Evolutionary conservation across 2,113 vertebrate genomes (phyloP), one percentile per base, ranked within the genome.

Genomic region (Atherinomorus stipes): DNA sequence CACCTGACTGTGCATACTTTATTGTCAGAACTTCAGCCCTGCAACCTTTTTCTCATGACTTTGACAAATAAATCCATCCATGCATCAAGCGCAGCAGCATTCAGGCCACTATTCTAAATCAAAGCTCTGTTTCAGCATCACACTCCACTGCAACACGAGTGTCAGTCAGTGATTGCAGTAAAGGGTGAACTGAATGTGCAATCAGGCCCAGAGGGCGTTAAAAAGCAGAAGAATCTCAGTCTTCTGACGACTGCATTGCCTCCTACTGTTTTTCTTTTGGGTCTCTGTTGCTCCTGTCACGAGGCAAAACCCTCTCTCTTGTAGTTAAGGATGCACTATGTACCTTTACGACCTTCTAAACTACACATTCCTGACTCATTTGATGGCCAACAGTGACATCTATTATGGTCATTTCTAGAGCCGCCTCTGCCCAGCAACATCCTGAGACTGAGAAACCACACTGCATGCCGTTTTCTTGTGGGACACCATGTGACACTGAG

Each of bases 1-100:
- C 50, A 9, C 34, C 5, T 80, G 52, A 68, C 50, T 45, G 51
- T 7, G 10, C 70, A 71, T 79, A 59, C 74, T 63, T 69, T 65
- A 69, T 11, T 28, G 18, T 25, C 54, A 56, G 26, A 19, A 69
- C 66, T 76, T 67, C 34, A 74, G 56, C 23, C 13, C 45, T 7
- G 1, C 2, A 7, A 73, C 63, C 66, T 76, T 67, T 73, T 67
- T 73, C 56, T 18, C 8, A 0, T 58, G 67, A 25, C 75, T 57
- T 52, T 54, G 11, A 64, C 15, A 59, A n/a, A 59, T 26, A 65
- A 15, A 54, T 45, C 22, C 21, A 59, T 45, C 25, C 51, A n/a
- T 23, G 31, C 16, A 23, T 51, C 22, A 45, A 49, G 49, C 58
- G 12, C 28, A 12, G 13, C 42, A 47, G 44, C 28, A 16, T 64